A percentile compares a stretch with the other conserved stretches of the same genome.
These are phyloP conservation scores for Danio kyathit DNA, from an alignment of 2,797 vertebrate species.

Conservation along the genomic window DNA sequence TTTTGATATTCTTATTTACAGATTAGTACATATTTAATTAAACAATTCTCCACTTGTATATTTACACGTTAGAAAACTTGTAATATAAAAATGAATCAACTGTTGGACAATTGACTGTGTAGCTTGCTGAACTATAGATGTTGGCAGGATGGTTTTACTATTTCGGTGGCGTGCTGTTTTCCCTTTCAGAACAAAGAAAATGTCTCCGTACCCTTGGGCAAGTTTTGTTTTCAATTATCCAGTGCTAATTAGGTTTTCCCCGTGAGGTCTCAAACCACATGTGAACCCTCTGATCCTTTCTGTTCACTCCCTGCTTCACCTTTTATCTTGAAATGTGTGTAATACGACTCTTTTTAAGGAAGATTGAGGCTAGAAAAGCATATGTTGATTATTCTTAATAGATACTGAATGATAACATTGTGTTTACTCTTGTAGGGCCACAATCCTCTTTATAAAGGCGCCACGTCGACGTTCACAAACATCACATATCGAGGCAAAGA, in stretches of 20 bases:
- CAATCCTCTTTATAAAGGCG: slow-evolving; percentile 95
- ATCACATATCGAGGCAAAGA: slow-evolving; percentile 91
- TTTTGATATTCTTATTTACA: too few relatives aligned
- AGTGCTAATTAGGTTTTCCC: slow-evolving; percentile 74
- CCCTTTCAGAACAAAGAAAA: slow-evolving; percentile 73
- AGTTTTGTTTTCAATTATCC: slow-evolving; percentile 74
- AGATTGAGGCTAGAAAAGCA: slow-evolving; percentile 1
- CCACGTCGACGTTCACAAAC: slow-evolving; percentile 96
- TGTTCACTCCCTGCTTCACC: slow-evolving; percentile 8
- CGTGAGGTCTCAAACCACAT: slow-evolving; percentile 65
- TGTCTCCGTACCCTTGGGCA: slow-evolving; percentile 67
- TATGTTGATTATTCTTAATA: neutral
- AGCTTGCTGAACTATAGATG: slow-evolving; percentile 48
- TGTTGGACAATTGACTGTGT: neutral
- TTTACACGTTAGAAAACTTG: too few relatives aligned
- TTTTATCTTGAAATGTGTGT: slow-evolving; percentile 18
- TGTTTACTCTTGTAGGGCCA: slow-evolving; percentile 81
- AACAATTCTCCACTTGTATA: too few relatives aligned
- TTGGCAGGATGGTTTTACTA: slow-evolving; percentile 69
- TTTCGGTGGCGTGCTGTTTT: slow-evolving; percentile 74
- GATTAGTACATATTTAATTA: too few relatives aligned
- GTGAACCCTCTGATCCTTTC: slow-evolving; percentile 32
- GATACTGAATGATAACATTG: neutral
- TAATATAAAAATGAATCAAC: too few relatives aligned
- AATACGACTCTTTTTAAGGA: slow-evolving; percentile 4